Base-by-base conservation (phyloP, 2,113 vertebrate genomes). In the Panurus biarmicus region DNA sequence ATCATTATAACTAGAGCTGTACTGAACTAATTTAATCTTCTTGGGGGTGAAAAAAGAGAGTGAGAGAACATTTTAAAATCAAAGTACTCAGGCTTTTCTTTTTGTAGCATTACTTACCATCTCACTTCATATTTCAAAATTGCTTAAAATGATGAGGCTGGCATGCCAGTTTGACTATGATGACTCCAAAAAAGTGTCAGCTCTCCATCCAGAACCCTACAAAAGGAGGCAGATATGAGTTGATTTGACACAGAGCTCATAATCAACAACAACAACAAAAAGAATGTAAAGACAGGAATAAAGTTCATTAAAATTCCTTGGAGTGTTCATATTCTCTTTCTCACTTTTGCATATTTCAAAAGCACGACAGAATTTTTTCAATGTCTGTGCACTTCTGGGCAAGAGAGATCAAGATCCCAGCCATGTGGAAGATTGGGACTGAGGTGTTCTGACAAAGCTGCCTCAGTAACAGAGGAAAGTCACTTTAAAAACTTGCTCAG, bases 21-120 rank as follows among this genome's bases (percentile, higher is more conserved):
- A 92, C 64, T 75, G 84, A 97, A 95, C 61, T 92, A 95, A 94
- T 93, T 93, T 92, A 96, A 87, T 95, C 76, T 90, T 95, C 50
- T 56, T 33, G 31, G 28, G 17, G 8, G 4, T 21, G 23, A 40
- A 71, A 75, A 77, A 84, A 72, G 9, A 31, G 3, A 2, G 10
- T 44, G 66, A 72, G 53, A 86, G 56, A 91, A 90, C 8, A 81
- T 85, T 95, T 88, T 74, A 75, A 29, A 86, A 85, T 83, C 54
- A 60, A 73, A 71, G 33, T 67, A 50, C 36, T 45, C 35, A 18
- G 26, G 26, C 6, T 81, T 73, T 88, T 87, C 15, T 85, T 77
- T 83, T 48, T 84, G 58, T 73, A 70, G 45, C 19, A 24, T 73
- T 92, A 62, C 62, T 94, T 65, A 65, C 9, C 18, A 57, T n/a